These are phyloP conservation scores for Neofelis nebulosa DNA, from an alignment of 2,113 vertebrate genomes.

Conservation along the genomic window DNA sequence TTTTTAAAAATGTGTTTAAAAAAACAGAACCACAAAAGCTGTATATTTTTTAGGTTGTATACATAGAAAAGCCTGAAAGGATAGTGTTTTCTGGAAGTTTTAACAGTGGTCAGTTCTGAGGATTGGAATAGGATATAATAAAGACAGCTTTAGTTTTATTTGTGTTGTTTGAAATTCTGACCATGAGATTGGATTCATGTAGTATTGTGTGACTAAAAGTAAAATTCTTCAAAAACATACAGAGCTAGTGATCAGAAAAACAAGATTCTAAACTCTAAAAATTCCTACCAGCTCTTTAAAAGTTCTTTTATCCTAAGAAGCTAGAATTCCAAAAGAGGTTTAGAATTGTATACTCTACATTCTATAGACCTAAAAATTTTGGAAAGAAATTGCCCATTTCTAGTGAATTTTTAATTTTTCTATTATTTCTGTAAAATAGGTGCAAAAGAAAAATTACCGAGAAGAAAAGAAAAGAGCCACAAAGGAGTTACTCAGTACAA, in stretches of 20 bases:
- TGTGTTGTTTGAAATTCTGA: not conserved
- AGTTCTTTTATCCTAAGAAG: not conserved
- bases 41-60: not conserved
- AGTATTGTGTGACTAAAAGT: not conserved
- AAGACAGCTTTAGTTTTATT: not conserved
- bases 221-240: not conserved
- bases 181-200: not conserved
- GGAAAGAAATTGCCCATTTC: not conserved
- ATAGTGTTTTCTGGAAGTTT: not conserved
- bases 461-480: conserved; percentile 99
- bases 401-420: conserved; percentile 29
- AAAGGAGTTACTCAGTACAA: conserved; percentile 98
- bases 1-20: not conserved
- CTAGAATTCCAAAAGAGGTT: conserved; percentile 14
- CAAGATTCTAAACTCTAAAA: not conserved
- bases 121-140: not conserved
- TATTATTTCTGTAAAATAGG: conserved; percentile 85
- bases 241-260: not conserved
- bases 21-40: not conserved
- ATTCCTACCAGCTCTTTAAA: not conserved
- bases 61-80: not conserved
- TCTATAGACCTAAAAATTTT: not conserved
- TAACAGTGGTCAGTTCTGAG: not conserved
- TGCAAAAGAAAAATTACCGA: conserved; percentile 99
- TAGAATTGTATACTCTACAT: not conserved